Evolutionary conservation across 2,113 vertebrate species (phyloP).

Genomic region (Holacanthus passer): DNA sequence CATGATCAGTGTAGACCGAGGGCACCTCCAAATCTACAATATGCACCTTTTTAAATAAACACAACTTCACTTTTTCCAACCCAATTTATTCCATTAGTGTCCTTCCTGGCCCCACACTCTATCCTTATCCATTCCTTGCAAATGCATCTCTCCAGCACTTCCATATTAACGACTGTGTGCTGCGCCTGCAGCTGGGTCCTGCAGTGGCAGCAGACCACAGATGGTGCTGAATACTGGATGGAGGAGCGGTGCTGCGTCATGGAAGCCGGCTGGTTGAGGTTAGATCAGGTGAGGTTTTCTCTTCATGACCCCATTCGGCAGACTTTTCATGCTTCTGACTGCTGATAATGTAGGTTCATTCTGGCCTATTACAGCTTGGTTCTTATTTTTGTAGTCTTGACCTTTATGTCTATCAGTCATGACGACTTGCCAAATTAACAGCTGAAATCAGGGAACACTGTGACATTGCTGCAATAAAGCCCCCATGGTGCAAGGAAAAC

Average conservation of each 20-base stretch:
- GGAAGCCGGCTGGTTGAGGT: conserved; percentile 42
- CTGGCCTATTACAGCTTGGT: neutral
- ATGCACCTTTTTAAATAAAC: conserved; percentile 25
- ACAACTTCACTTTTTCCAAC: conserved; percentile 37
- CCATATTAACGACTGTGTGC: conserved; percentile 58
- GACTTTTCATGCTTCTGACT: conserved; percentile 3
- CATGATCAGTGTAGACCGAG: neutral
- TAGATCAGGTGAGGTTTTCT: conserved; percentile 47
- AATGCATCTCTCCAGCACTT: conserved; percentile 37
- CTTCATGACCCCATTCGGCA: conserved; percentile 44
- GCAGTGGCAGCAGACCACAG: conserved; percentile 56
- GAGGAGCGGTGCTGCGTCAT: conserved; percentile 50
- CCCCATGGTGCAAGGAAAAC: neutral
- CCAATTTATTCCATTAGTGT: conserved; percentile 37
- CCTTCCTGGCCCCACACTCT: conserved; percentile 40
- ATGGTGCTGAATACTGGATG: conserved; percentile 79
- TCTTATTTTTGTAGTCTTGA: neutral
- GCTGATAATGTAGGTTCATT: neutral
- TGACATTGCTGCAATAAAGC: neutral
- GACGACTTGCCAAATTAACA: neutral
- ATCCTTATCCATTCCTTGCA: conserved; percentile 37
- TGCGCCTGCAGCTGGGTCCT: conserved; percentile 20
- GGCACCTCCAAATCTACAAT: conserved; percentile 1
- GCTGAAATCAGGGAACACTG: neutral
- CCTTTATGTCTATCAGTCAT: neutral